phyloP scores from a whole-genome alignment of 2,888 invertebrate species.

The Heliothis peltigera region DNA sequence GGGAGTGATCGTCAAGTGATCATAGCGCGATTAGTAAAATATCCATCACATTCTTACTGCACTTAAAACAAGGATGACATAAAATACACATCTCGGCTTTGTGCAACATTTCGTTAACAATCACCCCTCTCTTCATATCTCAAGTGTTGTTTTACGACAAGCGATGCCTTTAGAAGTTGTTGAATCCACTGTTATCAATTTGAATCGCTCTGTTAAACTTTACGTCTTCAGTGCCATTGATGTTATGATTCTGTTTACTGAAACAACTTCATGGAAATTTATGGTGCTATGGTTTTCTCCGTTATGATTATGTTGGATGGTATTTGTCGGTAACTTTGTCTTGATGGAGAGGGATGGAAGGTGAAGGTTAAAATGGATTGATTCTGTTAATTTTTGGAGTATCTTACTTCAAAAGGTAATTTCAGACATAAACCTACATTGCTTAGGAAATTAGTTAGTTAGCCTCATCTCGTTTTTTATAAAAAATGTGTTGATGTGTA shows the following conservation, averaged over 20 bases:
- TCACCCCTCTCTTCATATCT: not conserved
- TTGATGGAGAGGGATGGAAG: too few species aligned
- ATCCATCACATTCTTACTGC: too few species aligned
- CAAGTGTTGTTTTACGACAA: not conserved
- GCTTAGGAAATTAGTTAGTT: too few species aligned
- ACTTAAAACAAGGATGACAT: not conserved
- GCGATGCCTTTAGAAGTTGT: not conserved
- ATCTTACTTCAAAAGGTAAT: too few species aligned
- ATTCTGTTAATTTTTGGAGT: too few species aligned
- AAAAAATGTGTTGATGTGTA: too few species aligned
- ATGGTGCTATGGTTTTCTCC: not conserved
- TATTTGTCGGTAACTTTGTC: too few species aligned
- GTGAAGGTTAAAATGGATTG: too few species aligned
- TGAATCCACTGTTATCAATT: not conserved
- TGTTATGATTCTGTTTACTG: not conserved
- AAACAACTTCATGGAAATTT: not conserved
- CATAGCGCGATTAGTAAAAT: too few species aligned
- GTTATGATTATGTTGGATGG: not conserved
- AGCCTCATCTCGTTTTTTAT: too few species aligned
- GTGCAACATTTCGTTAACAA: not conserved
- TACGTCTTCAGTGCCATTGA: not conserved
- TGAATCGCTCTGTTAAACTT: not conserved
- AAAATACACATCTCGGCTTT: not conserved
- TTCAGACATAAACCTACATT: too few species aligned
- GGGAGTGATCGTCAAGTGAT: too few species aligned